Percentiles rank a stretch among this genome's conserved stretches.
phyloP scores from a whole-genome alignment of 2,888 invertebrate species.

The Bombylius major region DNA sequence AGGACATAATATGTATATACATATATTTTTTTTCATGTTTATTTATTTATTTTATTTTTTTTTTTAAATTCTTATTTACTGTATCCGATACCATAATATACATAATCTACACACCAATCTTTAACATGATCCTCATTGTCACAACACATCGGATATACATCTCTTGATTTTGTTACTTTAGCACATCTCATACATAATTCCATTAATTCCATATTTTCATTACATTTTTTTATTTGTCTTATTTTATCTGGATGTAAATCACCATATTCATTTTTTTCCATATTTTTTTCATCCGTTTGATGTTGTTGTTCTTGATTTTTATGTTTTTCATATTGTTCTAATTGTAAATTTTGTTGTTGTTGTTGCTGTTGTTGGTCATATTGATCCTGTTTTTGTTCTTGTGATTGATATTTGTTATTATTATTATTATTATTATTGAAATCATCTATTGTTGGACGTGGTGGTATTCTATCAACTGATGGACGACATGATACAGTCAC shows the following conservation, averaged over 20 bases:
- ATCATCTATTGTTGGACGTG: not conserved
- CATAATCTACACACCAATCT: slow-evolving; percentile 41
- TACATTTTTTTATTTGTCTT: slow-evolving; percentile 27
- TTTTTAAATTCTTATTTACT: too few species aligned
- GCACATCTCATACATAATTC: slow-evolving; percentile 44
- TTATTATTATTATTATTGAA: too few species aligned
- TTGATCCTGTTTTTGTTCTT: too few species aligned
- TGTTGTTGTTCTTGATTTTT: too few species aligned
- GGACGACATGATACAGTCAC: not conserved
- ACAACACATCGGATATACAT: slow-evolving; percentile 44
- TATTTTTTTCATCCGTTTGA: not conserved
- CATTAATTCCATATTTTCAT: slow-evolving; percentile 24
- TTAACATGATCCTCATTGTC: slow-evolving; percentile 38
- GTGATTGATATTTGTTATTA: too few species aligned
- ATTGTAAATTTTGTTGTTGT: too few species aligned
- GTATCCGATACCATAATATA: slow-evolving; percentile 33
- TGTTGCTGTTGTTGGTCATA: too few species aligned
- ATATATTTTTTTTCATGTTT: too few species aligned
- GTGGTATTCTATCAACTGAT: not conserved
- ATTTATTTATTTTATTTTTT: too few species aligned
- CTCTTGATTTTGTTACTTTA: slow-evolving; percentile 40
- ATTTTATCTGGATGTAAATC: slow-evolving; percentile 26
- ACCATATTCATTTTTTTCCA: not conserved
- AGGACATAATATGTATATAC: too few species aligned
- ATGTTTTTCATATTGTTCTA: too few species aligned